Evolutionary conservation across 2,113 vertebrate species (phyloP).

Genomic region (Varanus komodoensis): DNA sequence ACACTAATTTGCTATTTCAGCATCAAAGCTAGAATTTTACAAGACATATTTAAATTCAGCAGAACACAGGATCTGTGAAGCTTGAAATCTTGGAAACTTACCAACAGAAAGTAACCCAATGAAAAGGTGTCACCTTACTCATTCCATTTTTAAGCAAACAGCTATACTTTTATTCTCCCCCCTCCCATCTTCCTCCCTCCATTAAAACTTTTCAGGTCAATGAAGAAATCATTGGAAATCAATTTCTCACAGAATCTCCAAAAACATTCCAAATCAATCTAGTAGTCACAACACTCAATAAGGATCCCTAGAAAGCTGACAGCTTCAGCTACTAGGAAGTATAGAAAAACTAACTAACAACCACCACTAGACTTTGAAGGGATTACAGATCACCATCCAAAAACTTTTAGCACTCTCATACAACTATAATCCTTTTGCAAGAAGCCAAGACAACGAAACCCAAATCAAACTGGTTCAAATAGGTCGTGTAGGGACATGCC

Average conservation of each 20-base stretch:
- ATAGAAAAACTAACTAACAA: too few relatives aligned
- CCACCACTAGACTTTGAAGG: too few relatives aligned
- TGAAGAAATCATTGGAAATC: conserved; percentile 23
- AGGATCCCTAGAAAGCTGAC: too few relatives aligned
- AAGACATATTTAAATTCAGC: conserved; percentile 40
- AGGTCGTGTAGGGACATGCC: background rate
- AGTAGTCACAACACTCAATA: background rate
- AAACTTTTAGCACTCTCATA: background rate
- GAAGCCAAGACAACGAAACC: background rate
- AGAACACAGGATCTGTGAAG: conserved; percentile 6
- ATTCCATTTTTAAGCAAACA: conserved; percentile 20
- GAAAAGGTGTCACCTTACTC: conserved; percentile 23
- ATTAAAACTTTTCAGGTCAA: conserved; percentile 8
- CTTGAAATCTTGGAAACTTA: conserved; percentile 39
- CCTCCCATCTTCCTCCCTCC: conserved; percentile 3
- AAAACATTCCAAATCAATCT: background rate
- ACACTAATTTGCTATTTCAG: conserved; percentile 43
- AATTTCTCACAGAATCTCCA: conserved; percentile 18
- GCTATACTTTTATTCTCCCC: conserved; percentile 2
- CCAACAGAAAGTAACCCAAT: conserved; percentile 32
- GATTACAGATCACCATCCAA: background rate
- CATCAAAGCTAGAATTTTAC: conserved; percentile 40
- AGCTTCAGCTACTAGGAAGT: too few relatives aligned
- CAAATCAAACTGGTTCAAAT: background rate
- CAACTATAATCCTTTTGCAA: background rate